Evolutionary conservation across 2,797 vertebrate genomes (phyloP), one percentile per base, ranked within the genome.

Genomic region (Pangasius krempfi): DNA sequence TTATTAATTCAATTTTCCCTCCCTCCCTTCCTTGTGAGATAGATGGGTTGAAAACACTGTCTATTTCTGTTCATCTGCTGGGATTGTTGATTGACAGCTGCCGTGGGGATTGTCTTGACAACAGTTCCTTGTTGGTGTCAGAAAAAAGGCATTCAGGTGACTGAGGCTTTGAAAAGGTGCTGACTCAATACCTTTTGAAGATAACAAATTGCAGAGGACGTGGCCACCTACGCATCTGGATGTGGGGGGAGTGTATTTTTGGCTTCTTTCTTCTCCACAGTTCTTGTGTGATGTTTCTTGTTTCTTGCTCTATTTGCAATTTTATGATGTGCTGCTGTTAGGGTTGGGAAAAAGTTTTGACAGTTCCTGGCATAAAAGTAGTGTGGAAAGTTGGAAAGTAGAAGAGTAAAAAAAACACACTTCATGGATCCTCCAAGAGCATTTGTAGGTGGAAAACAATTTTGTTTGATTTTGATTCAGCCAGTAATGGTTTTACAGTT

Each of bases 121-220:
- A 85, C 58, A 70, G 86, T 50, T 83, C 84, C 89, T 62, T 81
- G 50, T 64, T 88, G 81, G 86, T 90, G 89, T 90, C 89, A 87
- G 88, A 84, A 60, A 91, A 87, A 84, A 87, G 89, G 91, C 86
- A 84, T 33, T 83, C 88, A 86, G 89, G 91, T 92, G 92, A 93
- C 91, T 90, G 89, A 89, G 90, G 89, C 89, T 88, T 93, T 92
- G 90, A 91, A 88, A 89, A 88, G 89, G 81, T 79, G 66, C 88
- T 87, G 88, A 87, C 92, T 92, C 88, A 52, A 88, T 88, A 91
- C 86, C 90, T n/a, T 94, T 79, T 95, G 93, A 94, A 94, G 92
- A 93, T 92, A 93, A 94, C 88, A 90, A 84, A 88, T 50, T 81
- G 91, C 91, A 93, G 94, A 95, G 89, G 92, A 93, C 7, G 62